Evolutionary conservation across 2,888 invertebrate genomes (phyloP), one percentile per base, ranked within the genome.

Genomic region (Mylabris sibirica): DNA sequence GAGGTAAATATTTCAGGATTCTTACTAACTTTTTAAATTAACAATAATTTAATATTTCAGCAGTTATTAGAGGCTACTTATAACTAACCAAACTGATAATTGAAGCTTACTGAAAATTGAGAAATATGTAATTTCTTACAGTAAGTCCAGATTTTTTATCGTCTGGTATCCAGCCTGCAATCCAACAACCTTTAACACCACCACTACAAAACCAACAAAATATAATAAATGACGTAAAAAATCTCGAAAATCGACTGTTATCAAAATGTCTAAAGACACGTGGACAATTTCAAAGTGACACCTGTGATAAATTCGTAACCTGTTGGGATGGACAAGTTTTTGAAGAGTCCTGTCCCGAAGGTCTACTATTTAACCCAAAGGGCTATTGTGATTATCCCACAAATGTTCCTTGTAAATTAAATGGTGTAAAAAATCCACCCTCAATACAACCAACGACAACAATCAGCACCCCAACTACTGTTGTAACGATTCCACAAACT

Each of bases 301-400:
- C 86, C 5, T 92, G 92, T 77, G 87, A 87, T 57, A 89, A 87
- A 76, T 92, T 90, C 80, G 78, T 92, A 14, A 91, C 92, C 81
- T 92, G 92, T 79, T 92, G 92, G 92, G 91, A 92, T 75, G 91
- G 90, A 0, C 87, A 87, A 74, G 90, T 89, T 0, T 86, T 89
- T 26, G 92, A 92, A 75, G 89, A 91, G 80, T 87, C 88, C 22
- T 92, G 92, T 71, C 91, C 91, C 0, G 83, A 84, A 11, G 90
- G 89, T 0, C 79, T 91, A 4, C 79, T 90, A 44, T 92, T 92
- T 81, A 78, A 72, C 68, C 89, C 90, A 0, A 88, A 87, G 1
- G 82, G 85, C 64, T 89, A 88, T 74, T 92, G 92, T 70, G 92
- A 92, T 76, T 92, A 89, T 76, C 84, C 88, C 0, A 85, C 87